Evolutionary conservation across 1,140 invertebrate species (phyloP).

Genomic region (Capitella teleta): DNA sequence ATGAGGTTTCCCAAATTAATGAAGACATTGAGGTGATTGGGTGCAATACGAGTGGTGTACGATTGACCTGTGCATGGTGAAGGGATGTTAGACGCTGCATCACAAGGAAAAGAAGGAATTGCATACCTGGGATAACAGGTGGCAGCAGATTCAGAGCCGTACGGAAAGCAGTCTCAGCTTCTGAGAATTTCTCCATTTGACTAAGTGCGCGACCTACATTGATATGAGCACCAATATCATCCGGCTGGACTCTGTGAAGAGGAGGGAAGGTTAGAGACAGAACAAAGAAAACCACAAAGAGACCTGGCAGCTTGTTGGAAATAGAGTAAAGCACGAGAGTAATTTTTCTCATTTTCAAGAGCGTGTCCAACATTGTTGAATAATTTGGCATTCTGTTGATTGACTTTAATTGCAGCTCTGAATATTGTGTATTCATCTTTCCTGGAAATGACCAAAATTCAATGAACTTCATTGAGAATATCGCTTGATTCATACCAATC

Average conservation of each 20-base stretch:
- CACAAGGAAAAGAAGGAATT: background rate
- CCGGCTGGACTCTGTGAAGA: conserved; percentile 69
- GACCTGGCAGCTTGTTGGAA: conserved; percentile 77
- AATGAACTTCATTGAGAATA: no score
- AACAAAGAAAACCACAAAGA: background rate
- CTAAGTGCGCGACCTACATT: conserved; percentile 92
- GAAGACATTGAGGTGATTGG: conserved; percentile 91
- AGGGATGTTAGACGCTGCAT: background rate
- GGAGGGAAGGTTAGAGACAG: background rate
- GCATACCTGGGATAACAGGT: conserved; percentile 41
- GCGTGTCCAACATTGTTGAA: conserved; percentile 96
- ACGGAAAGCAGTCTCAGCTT: conserved; percentile 83
- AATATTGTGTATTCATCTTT: conserved; percentile 85
- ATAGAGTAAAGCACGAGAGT: conserved; percentile 74
- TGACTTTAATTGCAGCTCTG: conserved; percentile 72
- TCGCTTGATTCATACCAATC: no score
- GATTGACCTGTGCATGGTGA: conserved; percentile 59
- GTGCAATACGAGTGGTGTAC: conserved; percentile 88
- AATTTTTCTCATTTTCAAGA: conserved; percentile 71
- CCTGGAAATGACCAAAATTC: conserved; percentile 26
- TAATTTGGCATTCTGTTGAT: conserved; percentile 83
- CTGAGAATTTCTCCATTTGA: conserved; percentile 76
- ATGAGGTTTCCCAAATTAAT: conserved; percentile 90
- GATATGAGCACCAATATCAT: conserved; percentile 92
- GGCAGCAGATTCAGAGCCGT: conserved; percentile 77